Evolutionary conservation across 2,888 invertebrate species (phyloP), one percentile per base, ranked within the genome.

Genomic region (Eristalis pertinax): DNA sequence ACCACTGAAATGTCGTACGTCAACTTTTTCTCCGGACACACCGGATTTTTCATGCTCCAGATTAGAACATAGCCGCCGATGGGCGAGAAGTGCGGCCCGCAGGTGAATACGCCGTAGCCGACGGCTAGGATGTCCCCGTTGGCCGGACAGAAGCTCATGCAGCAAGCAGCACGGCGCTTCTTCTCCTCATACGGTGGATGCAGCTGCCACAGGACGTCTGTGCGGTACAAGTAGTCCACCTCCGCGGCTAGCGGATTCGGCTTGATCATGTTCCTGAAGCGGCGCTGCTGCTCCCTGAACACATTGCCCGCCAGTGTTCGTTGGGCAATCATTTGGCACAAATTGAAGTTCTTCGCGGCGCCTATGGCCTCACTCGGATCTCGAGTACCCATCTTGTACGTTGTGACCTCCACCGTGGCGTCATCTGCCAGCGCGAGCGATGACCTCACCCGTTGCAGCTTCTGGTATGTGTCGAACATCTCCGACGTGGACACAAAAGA

Each of bases 21-120:
- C 90, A 96, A 97, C 7, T 94, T 91, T 84, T 96, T 94, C 91
- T 97, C 97, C 0, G 97, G 97, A 90, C 96, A 95, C 15, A 95
- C 94, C 0, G 97, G 97, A 92, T 97, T 97, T 92, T 97, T 96
- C 1, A 96, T 95, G 90, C 95, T 96, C 97, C 97, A 97, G 79
- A 97, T 92, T 89, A 96, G 94, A 1, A 97, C 94, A 50, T 95
- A 90, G 0, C 97, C 97, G 1, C 92, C 92, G n/a, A 93, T 93
- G 0, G 93, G 92, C 35, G 95, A 94, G 8, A 77, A 81, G 32
- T 90, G 90, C 0, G 92, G 89, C 0, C 94, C 93, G 90, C 94
- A 95, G 41, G 94, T 94, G 89, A 95, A 95, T 90, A 95, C 95
- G 0, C 96, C 97, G 90, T 97, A 96, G 13, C 95, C 96, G 0